Evolutionary conservation across 2,113 vertebrate genomes (phyloP).

Genomic region (Tragelaphus imberbis): DNA sequence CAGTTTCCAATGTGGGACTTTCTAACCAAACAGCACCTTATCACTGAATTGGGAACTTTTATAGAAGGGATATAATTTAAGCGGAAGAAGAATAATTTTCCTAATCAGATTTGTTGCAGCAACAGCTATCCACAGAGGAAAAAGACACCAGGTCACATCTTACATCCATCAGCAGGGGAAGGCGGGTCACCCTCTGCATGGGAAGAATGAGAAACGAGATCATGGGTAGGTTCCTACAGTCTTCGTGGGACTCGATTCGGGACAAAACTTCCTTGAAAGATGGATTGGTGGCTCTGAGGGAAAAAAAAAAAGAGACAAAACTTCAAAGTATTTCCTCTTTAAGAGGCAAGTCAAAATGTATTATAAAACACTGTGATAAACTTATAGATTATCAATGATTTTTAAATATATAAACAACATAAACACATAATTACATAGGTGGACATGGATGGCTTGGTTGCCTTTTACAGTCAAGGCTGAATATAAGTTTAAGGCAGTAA

Average conservation of each 20-base stretch:
- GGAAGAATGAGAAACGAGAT: slow-evolving; percentile 98
- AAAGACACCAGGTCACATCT: slow-evolving; percentile 63
- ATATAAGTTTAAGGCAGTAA: not conserved
- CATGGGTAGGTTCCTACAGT: slow-evolving; percentile 95
- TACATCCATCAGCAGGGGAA: slow-evolving; percentile 97
- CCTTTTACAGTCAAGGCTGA: not conserved
- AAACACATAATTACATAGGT: fast-evolving
- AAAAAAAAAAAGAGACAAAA: not conserved
- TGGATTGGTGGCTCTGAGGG: slow-evolving; percentile 86
- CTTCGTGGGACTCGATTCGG: slow-evolving; percentile 90
- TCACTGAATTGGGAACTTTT: not conserved
- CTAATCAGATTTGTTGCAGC: fast-evolving
- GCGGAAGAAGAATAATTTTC: not conserved
- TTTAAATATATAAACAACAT: not conserved
- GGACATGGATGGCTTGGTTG: not conserved
- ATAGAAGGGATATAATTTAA: not conserved
- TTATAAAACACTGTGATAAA: not conserved
- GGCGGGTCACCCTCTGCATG: slow-evolving; percentile 97
- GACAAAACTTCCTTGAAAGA: slow-evolving; percentile 90
- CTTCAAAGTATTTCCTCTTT: not conserved
- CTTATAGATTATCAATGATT: not conserved
- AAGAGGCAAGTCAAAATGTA: not conserved
- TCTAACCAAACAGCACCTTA: not conserved
- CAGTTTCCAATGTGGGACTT: not conserved
- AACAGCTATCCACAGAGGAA: not conserved